Percentiles rank a stretch among this genome's conserved stretches.
Conservation (phyloP, 2,797 vertebrate species). For the Protonibea diacanthus region DNA sequence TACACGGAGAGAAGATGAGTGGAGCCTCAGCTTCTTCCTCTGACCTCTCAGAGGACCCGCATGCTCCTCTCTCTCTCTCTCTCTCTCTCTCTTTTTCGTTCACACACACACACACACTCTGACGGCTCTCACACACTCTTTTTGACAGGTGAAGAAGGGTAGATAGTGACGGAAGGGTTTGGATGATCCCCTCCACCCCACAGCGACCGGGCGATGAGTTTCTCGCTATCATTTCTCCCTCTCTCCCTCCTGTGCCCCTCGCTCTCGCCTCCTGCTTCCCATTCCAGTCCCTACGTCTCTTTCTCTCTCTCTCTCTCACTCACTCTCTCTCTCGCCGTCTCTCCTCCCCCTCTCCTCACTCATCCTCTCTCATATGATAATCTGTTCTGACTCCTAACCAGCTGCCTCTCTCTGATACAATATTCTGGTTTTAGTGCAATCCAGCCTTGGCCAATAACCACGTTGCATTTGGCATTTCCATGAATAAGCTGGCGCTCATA, state of each 20-base stretch:
- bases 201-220: constrained; percentile 82
- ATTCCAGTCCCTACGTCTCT: constrained; percentile 62
- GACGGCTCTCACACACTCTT: constrained; percentile 66
- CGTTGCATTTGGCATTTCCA: constrained; percentile 82
- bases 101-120: constrained; percentile 17
- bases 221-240: constrained; percentile 70
- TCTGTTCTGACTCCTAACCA: constrained; percentile 88
- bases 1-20: constrained; percentile 71
- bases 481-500: constrained; percentile 80
- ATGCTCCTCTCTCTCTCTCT: constrained; percentile 30
- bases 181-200: constrained; percentile 81
- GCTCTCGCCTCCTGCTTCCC: constrained; percentile 67
- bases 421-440: constrained; percentile 88
- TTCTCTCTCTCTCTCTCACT: constrained; percentile 31
- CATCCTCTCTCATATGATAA: constrained; percentile 86
- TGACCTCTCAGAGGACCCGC: constrained; percentile 84
- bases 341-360: constrained; percentile 71
- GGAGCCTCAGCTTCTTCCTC: constrained; percentile 75
- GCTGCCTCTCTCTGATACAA: constrained; percentile 88
- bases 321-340: constrained; percentile 41
- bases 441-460: constrained; percentile 85
- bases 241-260: constrained; percentile 60
- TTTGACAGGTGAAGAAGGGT: constrained; percentile 80
- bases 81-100: neutral
- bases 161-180: constrained; percentile 75